Evolutionary conservation across 2,113 vertebrate genomes (phyloP), one percentile per base, ranked within the genome.

Genomic region (Oceanites oceanicus): DNA sequence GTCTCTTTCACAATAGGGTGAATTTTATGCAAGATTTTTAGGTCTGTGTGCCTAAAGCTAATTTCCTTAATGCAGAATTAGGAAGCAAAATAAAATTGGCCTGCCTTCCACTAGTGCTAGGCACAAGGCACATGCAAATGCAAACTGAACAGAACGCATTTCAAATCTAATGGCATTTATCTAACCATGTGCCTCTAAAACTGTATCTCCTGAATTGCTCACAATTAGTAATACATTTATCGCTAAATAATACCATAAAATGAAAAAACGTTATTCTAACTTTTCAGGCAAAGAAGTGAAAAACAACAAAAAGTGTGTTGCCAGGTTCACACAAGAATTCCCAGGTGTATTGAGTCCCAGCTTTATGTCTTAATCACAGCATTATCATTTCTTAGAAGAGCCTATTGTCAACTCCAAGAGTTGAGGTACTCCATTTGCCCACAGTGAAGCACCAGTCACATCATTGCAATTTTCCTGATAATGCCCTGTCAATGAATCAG

Each of bases 401-500:
- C 59, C 86, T 90, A 85, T 67, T 96, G 95, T 95, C 94, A 94
- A 65, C 70, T 91, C 67, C 81, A 95, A 87, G 93, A 94, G 91
- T 93, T 86, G 87, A 95, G 89, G 91, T 91, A 88, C 91, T 97
- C 94, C 96, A 95, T 94, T 96, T 95, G 88, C 77, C 86, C 91
- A 95, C 94, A 12, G 16, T 20, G 91, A 91, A 92, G 84, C 81
- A 87, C 74, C n/a, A 94, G 91, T 85, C 89, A 94, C 73, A 91
- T 92, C 92, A 68, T 0, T 65, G 94, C 95, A 91, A 82, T 94
- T 96, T 96, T 94, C 91, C 89, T 94, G 89, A 96, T 90, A 96
- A 96, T 93, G 83, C 86, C 80, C 83, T 95, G 94, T 95, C 97
- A 96, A 95, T 95, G 94, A 96, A 90, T 94, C 95, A 92, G 90